A percentile compares a stretch with the other conserved stretches of the same genome.
These are phyloP conservation scores for Delichon dasypus DNA, from an alignment of 2,797 vertebrate genomes.

Conservation along the genomic window DNA sequence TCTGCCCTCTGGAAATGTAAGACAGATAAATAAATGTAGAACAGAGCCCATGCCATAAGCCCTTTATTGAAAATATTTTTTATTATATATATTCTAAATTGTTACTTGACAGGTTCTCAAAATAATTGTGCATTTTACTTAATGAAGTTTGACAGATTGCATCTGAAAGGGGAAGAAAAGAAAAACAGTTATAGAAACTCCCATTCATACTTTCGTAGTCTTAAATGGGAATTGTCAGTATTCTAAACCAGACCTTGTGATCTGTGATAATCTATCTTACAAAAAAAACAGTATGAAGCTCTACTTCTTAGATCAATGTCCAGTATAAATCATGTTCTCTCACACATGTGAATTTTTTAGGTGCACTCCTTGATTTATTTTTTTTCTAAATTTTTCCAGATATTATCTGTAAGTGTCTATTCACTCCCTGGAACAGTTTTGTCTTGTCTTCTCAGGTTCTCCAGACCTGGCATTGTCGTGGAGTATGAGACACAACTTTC, in stretches of 20 bases:
- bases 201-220: neutral
- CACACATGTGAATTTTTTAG: neutral
- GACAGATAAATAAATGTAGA: neutral
- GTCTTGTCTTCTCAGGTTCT: neutral
- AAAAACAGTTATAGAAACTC: neutral
- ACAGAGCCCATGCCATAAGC: neutral
- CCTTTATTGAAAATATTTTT: neutral
- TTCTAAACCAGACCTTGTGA: neutral
- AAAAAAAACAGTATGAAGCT: neutral
- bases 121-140: neutral
- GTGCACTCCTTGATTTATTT: neutral
- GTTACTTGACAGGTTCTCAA: neutral
- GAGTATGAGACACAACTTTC: neutral
- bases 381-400: neutral
- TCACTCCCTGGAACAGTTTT: neutral
- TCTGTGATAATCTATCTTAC: neutral
- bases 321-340: neutral
- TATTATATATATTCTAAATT: neutral
- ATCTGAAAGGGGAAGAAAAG: slow-evolving; percentile 8
- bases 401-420: neutral
- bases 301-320: neutral
- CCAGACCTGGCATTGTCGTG: neutral
- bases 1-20: neutral
- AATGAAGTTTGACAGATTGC: slow-evolving; percentile 21
- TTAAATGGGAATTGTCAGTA: neutral